These are phyloP conservation scores for Himalopsyche japonica DNA, from an alignment of 2,888 invertebrate genomes.

Conservation along the genomic window DNA sequence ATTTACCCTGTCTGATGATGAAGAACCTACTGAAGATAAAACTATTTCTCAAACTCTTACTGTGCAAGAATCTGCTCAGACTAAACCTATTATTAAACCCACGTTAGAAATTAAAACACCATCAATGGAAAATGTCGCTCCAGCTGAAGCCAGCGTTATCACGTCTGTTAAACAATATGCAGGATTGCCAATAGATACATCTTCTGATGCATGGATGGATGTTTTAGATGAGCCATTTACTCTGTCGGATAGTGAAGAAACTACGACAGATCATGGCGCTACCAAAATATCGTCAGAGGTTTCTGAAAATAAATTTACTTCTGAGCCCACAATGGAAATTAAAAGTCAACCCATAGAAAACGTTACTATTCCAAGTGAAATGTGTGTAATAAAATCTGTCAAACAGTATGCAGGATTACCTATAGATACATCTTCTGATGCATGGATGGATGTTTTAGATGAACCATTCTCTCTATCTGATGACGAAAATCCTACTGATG, in stretches of 20 bases:
- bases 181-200: conserved; percentile 45
- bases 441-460: conserved; percentile 44
- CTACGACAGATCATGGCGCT: neutral
- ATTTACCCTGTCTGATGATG: conserved; percentile 44
- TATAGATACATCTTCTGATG: conserved; percentile 41
- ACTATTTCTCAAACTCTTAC: neutral
- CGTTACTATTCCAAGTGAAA: no score
- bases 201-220: conserved; percentile 40
- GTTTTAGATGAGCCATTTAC: conserved; percentile 48
- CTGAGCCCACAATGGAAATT: neutral
- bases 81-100: neutral
- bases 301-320: neutral
- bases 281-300: neutral
- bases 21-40: neutral
- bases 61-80: neutral
- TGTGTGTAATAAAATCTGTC: no score
- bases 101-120: neutral
- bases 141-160: no score
- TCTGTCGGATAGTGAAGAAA: conserved; percentile 47
- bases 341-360: neutral
- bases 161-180: conserved; percentile 39
- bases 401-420: conserved; percentile 45
- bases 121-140: no score
- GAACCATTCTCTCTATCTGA: conserved; percentile 49
- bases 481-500: conserved; percentile 42